These are phyloP conservation scores for Leptodirus hochenwartii DNA, from an alignment of 2,888 invertebrate species.

Conservation along the genomic window DNA sequence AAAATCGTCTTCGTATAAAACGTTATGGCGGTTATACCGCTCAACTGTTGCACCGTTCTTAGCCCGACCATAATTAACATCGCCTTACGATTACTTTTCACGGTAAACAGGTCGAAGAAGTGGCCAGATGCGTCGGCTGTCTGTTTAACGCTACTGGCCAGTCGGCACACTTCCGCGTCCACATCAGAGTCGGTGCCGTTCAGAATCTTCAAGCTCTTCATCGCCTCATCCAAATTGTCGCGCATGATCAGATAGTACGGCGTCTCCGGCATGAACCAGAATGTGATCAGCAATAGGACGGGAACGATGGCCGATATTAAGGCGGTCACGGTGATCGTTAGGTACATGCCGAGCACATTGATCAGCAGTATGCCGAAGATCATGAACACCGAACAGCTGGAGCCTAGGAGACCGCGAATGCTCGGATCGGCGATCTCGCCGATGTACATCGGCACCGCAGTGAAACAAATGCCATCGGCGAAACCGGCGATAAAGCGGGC, in stretches of 20 bases:
- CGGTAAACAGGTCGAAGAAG: constrained; percentile 32
- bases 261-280: constrained; percentile 44
- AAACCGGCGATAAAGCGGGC: constrained; percentile 34
- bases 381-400: constrained; percentile 35
- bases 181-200: constrained; percentile 29
- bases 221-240: constrained; percentile 26
- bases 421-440: constrained; percentile 39
- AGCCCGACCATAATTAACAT: constrained; percentile 38
- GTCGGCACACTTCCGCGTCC: constrained; percentile 28
- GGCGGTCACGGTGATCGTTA: constrained; percentile 31
- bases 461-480: constrained; percentile 28
- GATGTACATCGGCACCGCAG: constrained; percentile 37
- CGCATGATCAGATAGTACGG: constrained; percentile 29
- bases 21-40: constrained; percentile 39
- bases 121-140: constrained; percentile 30
- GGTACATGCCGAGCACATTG: constrained; percentile 39
- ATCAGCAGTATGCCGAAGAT: constrained; percentile 39
- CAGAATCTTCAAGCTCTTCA: constrained; percentile 33
- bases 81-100: constrained; percentile 38
- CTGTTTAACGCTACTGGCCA: constrained; percentile 15
- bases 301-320: constrained; percentile 37
- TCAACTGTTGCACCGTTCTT: constrained; percentile 38
- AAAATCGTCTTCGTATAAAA: constrained; percentile 43
- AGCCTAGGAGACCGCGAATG: constrained; percentile 40
- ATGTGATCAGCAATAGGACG: constrained; percentile 33